Base-by-base conservation (phyloP, 2,888 invertebrate species). In the Spodoptera littoralis region DNA sequence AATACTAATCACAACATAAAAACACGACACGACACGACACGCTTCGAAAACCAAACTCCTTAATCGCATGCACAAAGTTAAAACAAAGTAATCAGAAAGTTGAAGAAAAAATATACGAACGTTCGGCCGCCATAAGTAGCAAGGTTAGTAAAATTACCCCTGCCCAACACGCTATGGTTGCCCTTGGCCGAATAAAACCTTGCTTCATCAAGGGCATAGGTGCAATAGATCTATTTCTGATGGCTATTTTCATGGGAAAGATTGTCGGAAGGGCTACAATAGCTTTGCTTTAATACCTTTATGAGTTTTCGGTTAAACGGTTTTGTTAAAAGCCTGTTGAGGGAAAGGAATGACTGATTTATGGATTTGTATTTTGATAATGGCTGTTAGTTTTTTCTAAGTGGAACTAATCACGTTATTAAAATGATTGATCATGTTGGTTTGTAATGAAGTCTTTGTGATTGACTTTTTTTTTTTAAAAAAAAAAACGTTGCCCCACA, bases 121-220 rank as follows among this genome's bases (percentile, higher is more conserved):
- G 36, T 8, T 48, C 73, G 49, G 57, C 72, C 67, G 60, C 69
- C 65, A 70, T 66, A 74, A 74, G 72, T 78, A 71, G 78, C 73
- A 76, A 79, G 81, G 79, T 73, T 76, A 65, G 67, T 60, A 60
- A 67, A 78, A 82, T 82, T 80, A 81, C 65, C 65, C 58, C 27
- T 47, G 54, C 27, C 64, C 24, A 36, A 64, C 87, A 86, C 87
- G 86, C 86, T 65, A 86, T 61, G 36, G 44, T 4, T 65, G 81
- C 70, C 87, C 86, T 87, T 87, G 83, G 72, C 70, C 75, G 55
- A 41, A 55, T 36, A 41, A 36, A 71, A 60, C 77, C 66, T 68
- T 68, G 79, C 60, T 60, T 24, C 11, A 48, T 41, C 58, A 65
- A 55, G 70, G 60, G 61, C 36, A 53, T n/a, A 57, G 59, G 43